Base-by-base conservation (phyloP, 2,113 vertebrate species). In the Xenotilapia leptura region DNA sequence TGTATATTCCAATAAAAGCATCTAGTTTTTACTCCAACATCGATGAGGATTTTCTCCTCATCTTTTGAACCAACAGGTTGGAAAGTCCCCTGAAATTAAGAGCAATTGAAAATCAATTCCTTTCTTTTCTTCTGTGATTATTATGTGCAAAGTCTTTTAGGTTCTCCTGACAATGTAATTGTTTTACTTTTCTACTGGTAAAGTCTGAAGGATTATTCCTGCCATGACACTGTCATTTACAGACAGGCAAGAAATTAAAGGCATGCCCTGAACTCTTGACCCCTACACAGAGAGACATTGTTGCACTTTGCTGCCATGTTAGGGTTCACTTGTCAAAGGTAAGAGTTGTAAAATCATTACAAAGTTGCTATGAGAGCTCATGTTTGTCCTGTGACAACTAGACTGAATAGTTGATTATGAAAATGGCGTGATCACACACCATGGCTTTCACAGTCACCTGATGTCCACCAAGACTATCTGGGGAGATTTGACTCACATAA, bases 331-430 rank as follows among this genome's bases (percentile, higher is more conserved):
- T 6, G n/a, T 54, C 9, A 54, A n/a, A 54, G 51, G 9, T 9
- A 53, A 53, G 2, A 21, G 5, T 6, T 19, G 9, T 10, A 21
- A 0, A 54, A 21, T 1, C n/a, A 54, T 3, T 54, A n/a, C 5
- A 53, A 53, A 53, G 0, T 53, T 53, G 10, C 21, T 17, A 4
- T 47, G 45, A 47, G 45, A 15, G 4, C 0, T 47, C 0, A 15
- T 17, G 6, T 47, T 47, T 47, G 45, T 47, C 45, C 14, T 7
- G 14, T 47, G 5, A 53, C 49, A n/a, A 53, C n/a, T 2, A 21
- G 9, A 53, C 9, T 10, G 49, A 4, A 0, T 47, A 47, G 45
- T 21, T 53, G n/a, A 21, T 21, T 4, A 53, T 21, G 19, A 53
- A 53, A 53, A 21, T 11, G 51, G 51, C 3, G 9, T 6, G 9